Conservation (phyloP, 2,888 invertebrate species). For the Odontomyia ornata region DNA sequence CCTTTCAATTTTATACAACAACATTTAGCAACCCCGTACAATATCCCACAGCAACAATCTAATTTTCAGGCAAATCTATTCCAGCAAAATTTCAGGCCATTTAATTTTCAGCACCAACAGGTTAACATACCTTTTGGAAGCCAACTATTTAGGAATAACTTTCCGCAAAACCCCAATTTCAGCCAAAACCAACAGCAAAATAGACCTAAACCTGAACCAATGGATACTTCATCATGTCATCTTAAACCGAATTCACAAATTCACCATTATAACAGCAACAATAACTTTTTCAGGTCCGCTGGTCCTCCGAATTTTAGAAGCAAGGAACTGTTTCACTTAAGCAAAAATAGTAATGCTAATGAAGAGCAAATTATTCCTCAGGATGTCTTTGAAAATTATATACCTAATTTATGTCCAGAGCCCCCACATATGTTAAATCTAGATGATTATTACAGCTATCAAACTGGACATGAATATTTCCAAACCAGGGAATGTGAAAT, state of each 20-base stretch:
- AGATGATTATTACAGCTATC: too few relatives aligned
- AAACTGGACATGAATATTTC: too few relatives aligned
- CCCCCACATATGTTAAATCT: too few relatives aligned
- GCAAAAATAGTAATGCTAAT: too few relatives aligned
- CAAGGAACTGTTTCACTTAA: too few relatives aligned
- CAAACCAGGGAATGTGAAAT: background rate
- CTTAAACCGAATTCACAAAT: background rate
- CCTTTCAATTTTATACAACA: too few relatives aligned
- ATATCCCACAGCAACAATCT: too few relatives aligned
- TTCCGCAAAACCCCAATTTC: background rate
- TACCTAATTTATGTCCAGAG: background rate
- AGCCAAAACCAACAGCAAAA: slow-evolving; percentile 1
- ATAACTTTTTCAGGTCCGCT: background rate
- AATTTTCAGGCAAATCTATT: too few relatives aligned
- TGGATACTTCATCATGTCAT: background rate
- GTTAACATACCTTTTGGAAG: background rate
- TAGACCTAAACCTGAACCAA: slow-evolving; percentile 1
- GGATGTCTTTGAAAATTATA: slow-evolving; percentile 3
- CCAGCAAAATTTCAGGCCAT: too few relatives aligned
- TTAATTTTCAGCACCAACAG: too few relatives aligned
- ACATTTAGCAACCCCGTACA: too few relatives aligned
- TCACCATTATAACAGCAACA: background rate
- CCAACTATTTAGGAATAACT: background rate
- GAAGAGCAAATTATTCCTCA: too few relatives aligned
- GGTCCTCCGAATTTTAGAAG: slow-evolving; percentile 13